Percentiles rank a stretch among this genome's conserved stretches.
These are phyloP conservation scores for Eclectus roratus DNA, from an alignment of 2,113 vertebrate genomes.

Conservation along the genomic window DNA sequence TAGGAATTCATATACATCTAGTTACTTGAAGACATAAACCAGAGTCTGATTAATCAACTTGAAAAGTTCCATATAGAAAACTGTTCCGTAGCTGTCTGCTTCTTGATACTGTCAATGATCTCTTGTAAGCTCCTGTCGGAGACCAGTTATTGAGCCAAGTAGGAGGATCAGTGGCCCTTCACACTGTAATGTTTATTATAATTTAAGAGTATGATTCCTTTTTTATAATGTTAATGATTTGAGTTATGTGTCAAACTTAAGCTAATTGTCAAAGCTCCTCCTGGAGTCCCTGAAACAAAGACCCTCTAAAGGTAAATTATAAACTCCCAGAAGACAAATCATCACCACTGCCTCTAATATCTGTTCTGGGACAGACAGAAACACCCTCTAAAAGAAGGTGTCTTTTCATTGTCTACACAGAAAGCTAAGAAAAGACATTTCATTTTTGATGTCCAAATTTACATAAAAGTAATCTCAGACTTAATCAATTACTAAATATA, in stretches of 20 bases:
- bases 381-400: background rate
- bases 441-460: conserved; percentile 12
- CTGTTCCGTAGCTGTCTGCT: background rate
- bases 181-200: background rate
- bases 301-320: background rate
- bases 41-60: background rate
- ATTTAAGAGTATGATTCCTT: background rate
- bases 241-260: background rate
- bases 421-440: background rate
- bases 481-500: conserved; percentile 49
- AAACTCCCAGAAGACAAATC: background rate
- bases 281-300: background rate
- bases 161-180: background rate
- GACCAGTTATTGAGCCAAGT: background rate
- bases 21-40: background rate
- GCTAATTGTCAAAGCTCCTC: background rate
- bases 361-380: background rate
- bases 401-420: background rate
- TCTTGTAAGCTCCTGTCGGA: background rate
- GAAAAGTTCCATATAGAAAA: background rate
- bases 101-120: background rate
- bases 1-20: background rate
- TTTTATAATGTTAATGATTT: background rate
- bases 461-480: conserved; percentile 50
- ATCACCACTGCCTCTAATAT: background rate